Evolutionary conservation across 2,113 vertebrate genomes (phyloP).

Genomic region (Nibea albiflora): DNA sequence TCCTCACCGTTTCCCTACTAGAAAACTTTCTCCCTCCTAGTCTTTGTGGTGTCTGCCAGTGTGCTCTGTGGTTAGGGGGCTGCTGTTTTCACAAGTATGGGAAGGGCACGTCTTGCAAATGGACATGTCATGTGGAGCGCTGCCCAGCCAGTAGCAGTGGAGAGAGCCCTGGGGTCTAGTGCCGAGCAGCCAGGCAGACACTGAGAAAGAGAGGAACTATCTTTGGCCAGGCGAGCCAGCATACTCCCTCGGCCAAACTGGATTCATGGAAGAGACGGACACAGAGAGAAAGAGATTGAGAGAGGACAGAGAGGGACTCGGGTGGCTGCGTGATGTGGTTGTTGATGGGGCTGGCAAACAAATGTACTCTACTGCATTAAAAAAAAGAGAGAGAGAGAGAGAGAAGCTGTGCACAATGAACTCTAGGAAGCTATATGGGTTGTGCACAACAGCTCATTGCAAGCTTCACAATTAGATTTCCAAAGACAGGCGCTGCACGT

Average conservation of each 20-base stretch:
- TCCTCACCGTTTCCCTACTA: background rate
- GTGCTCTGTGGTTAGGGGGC: constrained; percentile 48
- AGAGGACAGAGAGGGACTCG: constrained; percentile 13
- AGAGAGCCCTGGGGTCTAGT: constrained; percentile 47
- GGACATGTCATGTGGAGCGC: constrained; percentile 68
- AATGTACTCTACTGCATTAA: constrained; percentile 11
- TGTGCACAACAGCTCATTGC: background rate
- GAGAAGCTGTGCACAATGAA: background rate
- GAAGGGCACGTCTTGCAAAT: constrained; percentile 66
- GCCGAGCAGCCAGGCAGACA: constrained; percentile 53
- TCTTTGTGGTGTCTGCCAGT: constrained; percentile 25
- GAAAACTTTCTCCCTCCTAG: background rate
- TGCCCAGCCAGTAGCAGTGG: constrained; percentile 61
- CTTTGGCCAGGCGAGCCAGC: constrained; percentile 41
- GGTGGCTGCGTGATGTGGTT: constrained; percentile 10
- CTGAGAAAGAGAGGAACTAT: constrained; percentile 37
- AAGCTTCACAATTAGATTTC: background rate
- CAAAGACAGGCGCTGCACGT: background rate
- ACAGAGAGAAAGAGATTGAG: constrained; percentile 13
- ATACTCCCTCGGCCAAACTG: constrained; percentile 42
- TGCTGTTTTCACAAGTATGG: constrained; percentile 49
- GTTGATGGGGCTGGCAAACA: constrained; percentile 21
- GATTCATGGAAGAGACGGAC: constrained; percentile 22
- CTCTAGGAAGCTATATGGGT: background rate
- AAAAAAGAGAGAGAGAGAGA: constrained; percentile 7